A percentile compares a stretch with the other conserved stretches of the same genome.
phyloP scores from a whole-genome alignment of 2,888 invertebrate species.

The Scaptodrosophila latifasciaeformis region DNA sequence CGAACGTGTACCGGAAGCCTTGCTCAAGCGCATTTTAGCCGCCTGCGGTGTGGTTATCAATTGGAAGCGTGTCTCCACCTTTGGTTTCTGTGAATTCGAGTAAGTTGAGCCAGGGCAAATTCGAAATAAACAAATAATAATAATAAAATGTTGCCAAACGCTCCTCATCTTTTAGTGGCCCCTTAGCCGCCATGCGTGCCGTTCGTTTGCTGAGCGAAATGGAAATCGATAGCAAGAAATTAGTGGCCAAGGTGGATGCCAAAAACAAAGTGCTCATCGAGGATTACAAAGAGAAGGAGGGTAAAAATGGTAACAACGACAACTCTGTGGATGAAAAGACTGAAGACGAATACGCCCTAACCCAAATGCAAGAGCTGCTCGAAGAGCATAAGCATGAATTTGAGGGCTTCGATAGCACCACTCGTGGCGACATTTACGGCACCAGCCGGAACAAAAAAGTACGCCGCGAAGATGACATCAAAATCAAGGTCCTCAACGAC shows the following conservation, averaged over 20 bases:
- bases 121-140: neutral
- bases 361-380: constrained; percentile 86
- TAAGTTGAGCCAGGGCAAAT: constrained; percentile 51
- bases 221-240: constrained; percentile 92
- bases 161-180: constrained; percentile 77
- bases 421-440: constrained; percentile 59
- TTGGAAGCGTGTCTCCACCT: constrained; percentile 98
- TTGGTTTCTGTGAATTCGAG: constrained; percentile 98
- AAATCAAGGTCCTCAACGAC: constrained; percentile 82
- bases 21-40: constrained; percentile 93
- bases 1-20: constrained; percentile 94
- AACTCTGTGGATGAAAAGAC: constrained; percentile 78
- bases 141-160: neutral
- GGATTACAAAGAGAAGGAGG: constrained; percentile 89
- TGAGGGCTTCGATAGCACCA: constrained; percentile 66
- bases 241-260: constrained; percentile 97
- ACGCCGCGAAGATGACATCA: constrained; percentile 67
- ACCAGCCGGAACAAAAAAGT: constrained; percentile 57
- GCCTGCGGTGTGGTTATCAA: constrained; percentile 95
- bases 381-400: constrained; percentile 81
- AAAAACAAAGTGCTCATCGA: constrained; percentile 96
- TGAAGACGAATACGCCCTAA: constrained; percentile 81
- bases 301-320: constrained; percentile 61
- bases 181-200: constrained; percentile 95
- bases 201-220: constrained; percentile 94